Base-by-base conservation (phyloP, 64 coral and sea anemone genomes). In the Orbicella faveolata region DNA sequence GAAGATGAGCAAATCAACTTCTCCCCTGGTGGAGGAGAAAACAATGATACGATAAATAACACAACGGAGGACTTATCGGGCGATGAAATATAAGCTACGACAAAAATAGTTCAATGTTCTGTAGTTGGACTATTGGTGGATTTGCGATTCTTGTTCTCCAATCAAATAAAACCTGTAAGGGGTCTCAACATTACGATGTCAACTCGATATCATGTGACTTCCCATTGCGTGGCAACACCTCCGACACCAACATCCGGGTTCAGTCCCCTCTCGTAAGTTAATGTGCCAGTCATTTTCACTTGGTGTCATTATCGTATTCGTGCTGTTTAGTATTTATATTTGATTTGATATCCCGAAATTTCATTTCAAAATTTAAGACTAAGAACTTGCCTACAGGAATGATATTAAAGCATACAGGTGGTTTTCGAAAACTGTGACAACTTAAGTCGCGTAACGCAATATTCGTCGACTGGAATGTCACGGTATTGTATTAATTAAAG, bases 1-100 rank as follows among this genome's bases (percentile, higher is more conserved):
- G 92, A 94, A 19, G 96, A 99, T 30, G 89, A 88, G 10, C 80
- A 80, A 37, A 67, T 69, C 9, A 85, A 72, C n/a, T 85, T 85
- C 55, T 70, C 41, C 6, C 75, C 57, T 5, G 80, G 34, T 19
- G 89, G 57, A 37, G 79, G 75, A 65, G 39, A 44, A 9, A 84
- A 13, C 35, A 73, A 85, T 67, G 65, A 72, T 16, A 39, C 82
- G 21, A 18, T 73, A 39, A 72, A 85, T 59, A 59, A 59, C 33
- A 82, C 79, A 0, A 64, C 34, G 11, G 65, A 37, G 36, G 34
- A 85, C 16, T 51, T 85, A 21, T 53, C 82, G 1, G 82, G 65
- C 25, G 64, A 85, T 18, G 79, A 82, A 1, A 48, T 85, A 48
- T 85, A 48, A 73, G 10, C 4, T 37, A 23, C 41, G 6, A 52